These are phyloP conservation scores for Chrosomus eos DNA, from an alignment of 2,797 vertebrate genomes.

Conservation along the genomic window DNA sequence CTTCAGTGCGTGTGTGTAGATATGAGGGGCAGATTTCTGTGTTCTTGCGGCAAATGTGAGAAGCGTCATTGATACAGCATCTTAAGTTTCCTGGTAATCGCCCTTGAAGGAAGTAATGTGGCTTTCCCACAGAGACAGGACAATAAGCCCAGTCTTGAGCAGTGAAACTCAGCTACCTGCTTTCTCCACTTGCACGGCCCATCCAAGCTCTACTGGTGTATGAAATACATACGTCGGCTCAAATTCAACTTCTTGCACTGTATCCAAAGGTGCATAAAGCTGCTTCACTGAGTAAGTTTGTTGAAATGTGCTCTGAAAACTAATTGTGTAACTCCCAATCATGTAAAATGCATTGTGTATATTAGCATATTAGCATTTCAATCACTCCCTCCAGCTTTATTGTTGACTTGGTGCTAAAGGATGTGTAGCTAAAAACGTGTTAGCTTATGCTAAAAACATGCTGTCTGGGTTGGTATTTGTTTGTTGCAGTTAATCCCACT, in stretches of 20 bases:
- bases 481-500: slow-evolving; percentile 13
- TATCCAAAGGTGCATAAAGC: slow-evolving; percentile 51
- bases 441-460: slow-evolving; percentile 1
- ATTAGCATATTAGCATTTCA: not conserved
- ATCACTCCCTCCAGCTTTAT: not conserved
- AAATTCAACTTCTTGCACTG: slow-evolving; percentile 46
- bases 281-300: slow-evolving; percentile 36
- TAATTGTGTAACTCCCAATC: not conserved
- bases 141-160: slow-evolving; percentile 83
- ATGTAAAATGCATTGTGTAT: not conserved
- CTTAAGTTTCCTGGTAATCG: slow-evolving; percentile 80
- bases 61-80: slow-evolving; percentile 73
- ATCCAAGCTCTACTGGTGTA: slow-evolving; percentile 45
- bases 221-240: slow-evolving; percentile 60
- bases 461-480: slow-evolving; percentile 10
- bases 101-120: slow-evolving; percentile 83
- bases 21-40: slow-evolving; percentile 59
- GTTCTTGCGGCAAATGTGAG: slow-evolving; percentile 72
- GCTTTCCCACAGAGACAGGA: slow-evolving; percentile 86
- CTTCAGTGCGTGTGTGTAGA: slow-evolving; percentile 33
- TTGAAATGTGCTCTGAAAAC: slow-evolving; percentile 33
- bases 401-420: not conserved
- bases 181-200: slow-evolving; percentile 44
- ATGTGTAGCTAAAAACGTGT: not conserved
- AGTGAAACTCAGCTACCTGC: slow-evolving; percentile 71